Evolutionary conservation across 2,888 invertebrate species (phyloP).

Genomic region (Nomada flava): DNA sequence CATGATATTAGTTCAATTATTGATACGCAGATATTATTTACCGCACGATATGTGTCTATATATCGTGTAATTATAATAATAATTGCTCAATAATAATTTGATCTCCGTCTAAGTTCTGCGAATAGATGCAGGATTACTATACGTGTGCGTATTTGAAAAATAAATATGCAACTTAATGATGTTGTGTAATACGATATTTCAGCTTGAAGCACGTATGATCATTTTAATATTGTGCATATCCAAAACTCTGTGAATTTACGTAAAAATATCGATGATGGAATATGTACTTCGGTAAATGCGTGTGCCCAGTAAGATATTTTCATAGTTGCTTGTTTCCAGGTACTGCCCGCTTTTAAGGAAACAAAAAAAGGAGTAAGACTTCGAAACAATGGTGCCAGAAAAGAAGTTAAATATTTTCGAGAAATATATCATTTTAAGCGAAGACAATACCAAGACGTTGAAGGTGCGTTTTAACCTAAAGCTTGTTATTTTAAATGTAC

Average conservation of each 20-base stretch:
- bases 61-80: background rate
- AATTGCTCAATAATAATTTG: background rate
- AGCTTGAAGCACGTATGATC: background rate
- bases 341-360: background rate
- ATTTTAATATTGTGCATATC: background rate
- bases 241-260: background rate
- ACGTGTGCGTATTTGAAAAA: background rate
- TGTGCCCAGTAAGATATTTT: conserved; percentile 14
- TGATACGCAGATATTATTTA: background rate
- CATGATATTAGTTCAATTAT: conserved; percentile 2
- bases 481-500: background rate
- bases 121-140: no score
- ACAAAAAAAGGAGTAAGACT: background rate
- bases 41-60: background rate
- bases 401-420: conserved; percentile 63
- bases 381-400: conserved; percentile 38
- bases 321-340: background rate
- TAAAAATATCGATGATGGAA: conserved; percentile 44
- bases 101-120: no score
- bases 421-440: conserved; percentile 71
- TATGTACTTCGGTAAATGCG: background rate
- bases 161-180: background rate
- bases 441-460: conserved; percentile 71
- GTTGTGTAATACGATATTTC: background rate
- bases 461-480: conserved; percentile 67